Conservation (phyloP, 2,888 invertebrate genomes). For the Erebia aethiops region DNA sequence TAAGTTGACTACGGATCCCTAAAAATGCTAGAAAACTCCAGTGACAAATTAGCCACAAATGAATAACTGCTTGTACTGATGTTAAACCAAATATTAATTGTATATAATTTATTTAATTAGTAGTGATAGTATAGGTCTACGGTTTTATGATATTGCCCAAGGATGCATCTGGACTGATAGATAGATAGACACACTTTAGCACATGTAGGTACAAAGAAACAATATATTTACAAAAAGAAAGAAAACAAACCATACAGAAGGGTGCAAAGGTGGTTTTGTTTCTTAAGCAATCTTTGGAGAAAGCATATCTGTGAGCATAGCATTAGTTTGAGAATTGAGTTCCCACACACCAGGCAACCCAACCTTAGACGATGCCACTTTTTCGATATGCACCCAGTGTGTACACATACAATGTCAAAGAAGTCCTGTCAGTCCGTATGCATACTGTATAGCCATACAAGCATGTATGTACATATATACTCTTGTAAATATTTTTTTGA, state of each 20-base stretch:
- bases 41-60: slow-evolving; percentile 12
- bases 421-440: background rate
- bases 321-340: too few species aligned
- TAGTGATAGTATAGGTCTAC: slow-evolving; percentile 13
- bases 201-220: too few species aligned
- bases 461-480: background rate
- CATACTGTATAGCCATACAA: background rate
- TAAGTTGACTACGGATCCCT: too few species aligned
- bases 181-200: too few species aligned
- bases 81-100: slow-evolving; percentile 60
- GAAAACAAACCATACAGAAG: too few species aligned
- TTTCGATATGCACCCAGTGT: background rate
- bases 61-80: slow-evolving; percentile 27
- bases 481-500: slow-evolving; percentile 24
- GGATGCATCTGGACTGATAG: background rate
- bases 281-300: too few species aligned
- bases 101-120: slow-evolving; percentile 49
- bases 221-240: too few species aligned
- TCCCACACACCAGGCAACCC: too few species aligned
- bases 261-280: too few species aligned
- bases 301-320: too few species aligned
- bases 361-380: too few species aligned
- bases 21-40: background rate
- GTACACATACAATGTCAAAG: background rate
- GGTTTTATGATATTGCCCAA: background rate